Base-by-base conservation (phyloP, 2,797 vertebrate species). In the Odontamblyopus rebecca region DNA sequence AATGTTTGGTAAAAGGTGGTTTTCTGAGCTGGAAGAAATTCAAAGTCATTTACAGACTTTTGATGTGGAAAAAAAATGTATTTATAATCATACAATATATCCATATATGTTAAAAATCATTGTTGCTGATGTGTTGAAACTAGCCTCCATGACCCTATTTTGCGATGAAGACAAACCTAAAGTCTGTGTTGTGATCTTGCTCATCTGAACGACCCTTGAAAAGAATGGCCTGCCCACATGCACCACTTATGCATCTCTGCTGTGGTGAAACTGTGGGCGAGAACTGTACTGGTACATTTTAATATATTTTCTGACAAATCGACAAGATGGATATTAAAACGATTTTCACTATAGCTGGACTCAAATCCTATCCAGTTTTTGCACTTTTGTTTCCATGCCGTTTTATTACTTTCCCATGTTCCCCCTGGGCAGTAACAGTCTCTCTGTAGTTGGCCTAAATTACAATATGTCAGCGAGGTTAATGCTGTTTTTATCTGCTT, bases 201-300 rank as follows among this genome's bases (percentile, higher is more conserved):
- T 54, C 27, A 23, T 5, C 65, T 18, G 3, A 67, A 67, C 15
- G 11, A 54, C 50, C 50, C 16, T 65, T 65, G 23, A 65, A 50
- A 15, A 65, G 41, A 65, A 65, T 27, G 41, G 41, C 15, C 61
- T 16, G 41, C 63, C 38, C 48, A 67, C 48, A 30, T 30, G 27
- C 57, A 30, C 29, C 64, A 30, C 27, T 67, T 64, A 19, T 32
- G 50, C 50, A 54, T 53, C 65, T 29, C 26, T 67, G 5, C 41
- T 66, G 12, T 65, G 12, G 2, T 11, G 26, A 50, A 13, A 65
- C 48, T 53, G 65, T 67, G 65, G 65, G 65, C 48, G 65, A 32
- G 50, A 53, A 50, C 44, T 54, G 48, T 53, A 9, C 64, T 51
- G 64, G 19, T 65, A 51, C 27, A 67, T 32, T 67, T 15, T 67